These are phyloP conservation scores for Malacoctenus gilli DNA, from an alignment of 2,797 vertebrate genomes.

Conservation along the genomic window DNA sequence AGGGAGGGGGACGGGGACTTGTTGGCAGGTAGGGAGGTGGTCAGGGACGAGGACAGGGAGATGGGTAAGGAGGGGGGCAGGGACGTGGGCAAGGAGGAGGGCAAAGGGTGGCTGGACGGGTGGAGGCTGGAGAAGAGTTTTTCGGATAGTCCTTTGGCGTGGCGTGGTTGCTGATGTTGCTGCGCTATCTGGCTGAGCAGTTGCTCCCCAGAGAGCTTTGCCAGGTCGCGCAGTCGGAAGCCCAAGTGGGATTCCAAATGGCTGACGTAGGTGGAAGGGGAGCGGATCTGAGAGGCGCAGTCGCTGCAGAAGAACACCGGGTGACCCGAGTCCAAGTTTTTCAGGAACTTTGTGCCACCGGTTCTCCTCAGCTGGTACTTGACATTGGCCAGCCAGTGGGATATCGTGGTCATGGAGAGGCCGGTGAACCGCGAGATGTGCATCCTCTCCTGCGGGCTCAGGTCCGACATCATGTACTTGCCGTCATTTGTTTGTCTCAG, in stretches of 20 bases:
- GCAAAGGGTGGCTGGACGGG: slow-evolving; percentile 74
- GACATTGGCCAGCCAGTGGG: slow-evolving; percentile 99
- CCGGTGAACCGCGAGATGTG: slow-evolving; percentile 98
- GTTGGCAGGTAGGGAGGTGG: slow-evolving; percentile 65
- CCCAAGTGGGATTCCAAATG: slow-evolving; percentile 98
- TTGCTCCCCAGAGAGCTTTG: slow-evolving; percentile 95
- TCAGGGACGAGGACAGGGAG: slow-evolving; percentile 74
- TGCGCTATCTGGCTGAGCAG: slow-evolving; percentile 91
- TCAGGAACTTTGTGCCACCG: slow-evolving; percentile 99
- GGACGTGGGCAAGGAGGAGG: slow-evolving; percentile 82
- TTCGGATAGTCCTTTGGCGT: slow-evolving; percentile 93
- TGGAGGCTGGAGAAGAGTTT: slow-evolving; percentile 86
- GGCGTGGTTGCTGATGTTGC: slow-evolving; percentile 77
- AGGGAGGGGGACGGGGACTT: slow-evolving; percentile 85
- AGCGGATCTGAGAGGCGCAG: slow-evolving; percentile 98
- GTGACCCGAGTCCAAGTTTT: slow-evolving; percentile 98
- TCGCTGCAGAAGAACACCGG: slow-evolving; percentile 99
- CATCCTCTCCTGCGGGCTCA: slow-evolving; percentile 99
- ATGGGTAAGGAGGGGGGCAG: slow-evolving; percentile 78
- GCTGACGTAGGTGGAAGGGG: slow-evolving; percentile 96
- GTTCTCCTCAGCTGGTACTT: slow-evolving; percentile 99
- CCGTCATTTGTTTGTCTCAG: slow-evolving; percentile 95
- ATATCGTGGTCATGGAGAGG: slow-evolving; percentile 99
- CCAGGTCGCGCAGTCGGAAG: slow-evolving; percentile 96
- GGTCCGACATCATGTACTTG: slow-evolving; percentile 98